Evolutionary conservation across 2,888 invertebrate genomes (phyloP).

Genomic region (Cacoxenus indagator): DNA sequence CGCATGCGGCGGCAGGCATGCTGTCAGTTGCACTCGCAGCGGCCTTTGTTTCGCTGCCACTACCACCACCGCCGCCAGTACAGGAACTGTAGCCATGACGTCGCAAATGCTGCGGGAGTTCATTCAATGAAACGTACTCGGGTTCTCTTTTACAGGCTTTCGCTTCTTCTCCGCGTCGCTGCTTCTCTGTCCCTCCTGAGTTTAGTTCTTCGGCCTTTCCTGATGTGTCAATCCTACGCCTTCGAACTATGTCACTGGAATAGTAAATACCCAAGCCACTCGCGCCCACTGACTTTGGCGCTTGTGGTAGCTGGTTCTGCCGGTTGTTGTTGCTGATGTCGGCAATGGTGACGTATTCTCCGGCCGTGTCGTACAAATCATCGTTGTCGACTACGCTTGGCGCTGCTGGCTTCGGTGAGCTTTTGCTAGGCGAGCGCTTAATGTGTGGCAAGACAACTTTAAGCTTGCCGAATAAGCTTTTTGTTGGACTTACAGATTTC

Average conservation of each 20-base stretch:
- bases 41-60: constrained; percentile 31
- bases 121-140: constrained; percentile 86
- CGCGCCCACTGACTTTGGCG: constrained; percentile 42
- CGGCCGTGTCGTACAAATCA: constrained; percentile 71
- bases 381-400: constrained; percentile 71
- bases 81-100: constrained; percentile 38
- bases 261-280: constrained; percentile 72
- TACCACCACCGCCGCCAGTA: constrained; percentile 36
- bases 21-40: constrained; percentile 40
- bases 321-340: constrained; percentile 84
- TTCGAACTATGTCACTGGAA: constrained; percentile 78
- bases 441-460: constrained; percentile 76
- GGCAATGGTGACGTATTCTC: constrained; percentile 89
- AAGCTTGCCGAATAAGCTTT: constrained; percentile 80
- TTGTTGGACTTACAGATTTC: constrained; percentile 61
- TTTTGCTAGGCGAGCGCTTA: constrained; percentile 74
- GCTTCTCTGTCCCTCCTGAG: constrained; percentile 71
- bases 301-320: constrained; percentile 38
- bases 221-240: constrained; percentile 74
- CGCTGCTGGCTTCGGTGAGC: constrained; percentile 63
- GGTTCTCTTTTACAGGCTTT: constrained; percentile 61
- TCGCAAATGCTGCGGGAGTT: constrained; percentile 75
- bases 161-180: constrained; percentile 60
- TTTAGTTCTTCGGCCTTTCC: constrained; percentile 28
- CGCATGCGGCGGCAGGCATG: constrained; percentile 36